phyloP scores from a whole-genome alignment of 2,888 invertebrate species.

The Tenodera sinensis region DNA sequence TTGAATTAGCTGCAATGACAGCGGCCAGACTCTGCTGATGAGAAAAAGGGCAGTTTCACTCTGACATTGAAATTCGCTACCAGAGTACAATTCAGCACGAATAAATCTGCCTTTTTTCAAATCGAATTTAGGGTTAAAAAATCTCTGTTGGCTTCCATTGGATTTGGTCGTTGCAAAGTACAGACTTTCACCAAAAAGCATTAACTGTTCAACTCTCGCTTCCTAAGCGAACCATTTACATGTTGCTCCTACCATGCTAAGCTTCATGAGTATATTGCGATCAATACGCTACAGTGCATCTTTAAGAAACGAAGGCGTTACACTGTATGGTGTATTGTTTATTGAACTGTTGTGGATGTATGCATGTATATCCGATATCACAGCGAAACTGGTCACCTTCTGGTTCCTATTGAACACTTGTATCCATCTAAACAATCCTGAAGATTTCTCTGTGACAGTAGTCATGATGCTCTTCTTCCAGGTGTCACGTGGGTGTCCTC shows the following conservation, averaged over 20 bases:
- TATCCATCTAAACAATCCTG: too few relatives aligned
- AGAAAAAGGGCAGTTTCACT: neutral
- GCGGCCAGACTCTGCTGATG: neutral
- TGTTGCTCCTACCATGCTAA: neutral
- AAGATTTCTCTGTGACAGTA: too few relatives aligned
- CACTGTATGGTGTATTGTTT: too few relatives aligned
- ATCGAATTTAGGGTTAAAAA: neutral
- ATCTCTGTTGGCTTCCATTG: neutral
- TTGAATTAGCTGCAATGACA: neutral
- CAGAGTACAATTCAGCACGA: neutral
- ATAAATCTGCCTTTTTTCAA: neutral
- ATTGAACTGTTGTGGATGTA: too few relatives aligned
- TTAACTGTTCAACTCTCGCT: neutral
- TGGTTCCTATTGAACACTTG: too few relatives aligned
- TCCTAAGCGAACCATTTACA: neutral
- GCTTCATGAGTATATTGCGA: too few relatives aligned
- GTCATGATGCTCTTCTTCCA: too few relatives aligned
- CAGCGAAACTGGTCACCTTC: too few relatives aligned
- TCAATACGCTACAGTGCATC: too few relatives aligned
- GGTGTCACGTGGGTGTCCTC: too few relatives aligned
- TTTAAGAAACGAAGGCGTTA: too few relatives aligned
- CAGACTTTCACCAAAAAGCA: neutral
- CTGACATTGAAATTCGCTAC: neutral
- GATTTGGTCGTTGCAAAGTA: neutral
- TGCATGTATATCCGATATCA: too few relatives aligned